Base-by-base conservation (phyloP, 1,140 invertebrate genomes). In the Drosophila micromelanica region DNA sequence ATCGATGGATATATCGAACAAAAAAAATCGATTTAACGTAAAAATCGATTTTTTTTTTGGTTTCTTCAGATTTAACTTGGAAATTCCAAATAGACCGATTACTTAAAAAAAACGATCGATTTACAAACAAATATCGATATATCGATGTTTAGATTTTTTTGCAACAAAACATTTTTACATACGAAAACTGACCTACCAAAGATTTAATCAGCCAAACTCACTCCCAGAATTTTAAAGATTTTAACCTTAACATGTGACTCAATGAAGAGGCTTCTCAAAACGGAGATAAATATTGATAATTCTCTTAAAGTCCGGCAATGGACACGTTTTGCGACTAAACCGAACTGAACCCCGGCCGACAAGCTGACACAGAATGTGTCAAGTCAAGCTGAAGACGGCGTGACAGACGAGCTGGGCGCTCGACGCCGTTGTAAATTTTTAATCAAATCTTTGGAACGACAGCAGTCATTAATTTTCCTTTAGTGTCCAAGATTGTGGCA, bases 381-480 rank as follows among this genome's bases (percentile, higher is more conserved):
- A 75, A 70, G 68, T 71, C 67, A 55, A 64, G 60, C 67, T 75
- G 73, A 75, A 71, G 54, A 62, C 67, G 67, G 67, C 56, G 30
- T 75, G 73, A 75, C 73, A 63, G 73, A 75, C 73, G 59, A 49
- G 49, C 57, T 55, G 56, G 64, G 35, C 64, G 57, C 56, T 48
- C 37, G 27, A 0, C 20, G 20, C 51, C 62, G 54, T 38, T 64
- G 55, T 75, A 63, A 71, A 75, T 75, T 71, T 73, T 75, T 75
- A 71, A 75, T 71, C 73, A 75, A 75, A 75, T 71, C 68, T 59
- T 67, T 32, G 48, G 30, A 54, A 59, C 67, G 73, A 71, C 73
- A 75, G 60, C 52, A 59, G 54, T 75, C 73, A 71, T 73, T 73
- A 73, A 73, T 73, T 73, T 73, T 69, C 71, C 71, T 69, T 73